Evolutionary conservation across 2,888 invertebrate species (phyloP).

Genomic region (Ceratothoa steindachneri): DNA sequence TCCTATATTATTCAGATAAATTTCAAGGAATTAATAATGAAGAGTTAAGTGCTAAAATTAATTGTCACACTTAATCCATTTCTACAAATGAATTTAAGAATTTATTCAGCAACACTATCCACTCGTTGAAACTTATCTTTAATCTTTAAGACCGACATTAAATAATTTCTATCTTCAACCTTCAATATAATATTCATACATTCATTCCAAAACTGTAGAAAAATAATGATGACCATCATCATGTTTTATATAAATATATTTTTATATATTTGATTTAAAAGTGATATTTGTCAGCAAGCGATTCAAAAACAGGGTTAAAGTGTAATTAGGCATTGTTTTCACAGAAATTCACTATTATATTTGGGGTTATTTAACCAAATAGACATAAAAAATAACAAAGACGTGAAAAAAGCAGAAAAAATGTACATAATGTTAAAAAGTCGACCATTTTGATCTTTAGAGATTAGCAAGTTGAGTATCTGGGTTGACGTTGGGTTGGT

Average conservation of each 20-base stretch:
- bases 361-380: too few species aligned
- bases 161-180: not conserved
- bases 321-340: too few species aligned
- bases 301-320: too few species aligned
- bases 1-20: not conserved
- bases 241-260: not conserved
- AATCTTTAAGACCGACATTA: not conserved
- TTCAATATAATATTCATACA: not conserved
- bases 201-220: not conserved
- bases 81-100: too few species aligned
- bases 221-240: not conserved
- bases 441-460: conserved; percentile 12
- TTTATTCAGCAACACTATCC: too few species aligned
- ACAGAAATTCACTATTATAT: too few species aligned
- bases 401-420: too few species aligned
- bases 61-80: too few species aligned
- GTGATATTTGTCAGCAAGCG: too few species aligned
- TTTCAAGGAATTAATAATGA: not conserved
- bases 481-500: conserved; percentile 30
- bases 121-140: not conserved
- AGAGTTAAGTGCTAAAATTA: not conserved
- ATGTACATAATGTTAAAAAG: too few species aligned
- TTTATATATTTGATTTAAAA: not conserved
- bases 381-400: too few species aligned
- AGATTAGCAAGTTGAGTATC: conserved; percentile 46